Percentiles rank a stretch among this genome's conserved stretches.
Conservation (phyloP, 2,113 vertebrate species). For the Apus apus region DNA sequence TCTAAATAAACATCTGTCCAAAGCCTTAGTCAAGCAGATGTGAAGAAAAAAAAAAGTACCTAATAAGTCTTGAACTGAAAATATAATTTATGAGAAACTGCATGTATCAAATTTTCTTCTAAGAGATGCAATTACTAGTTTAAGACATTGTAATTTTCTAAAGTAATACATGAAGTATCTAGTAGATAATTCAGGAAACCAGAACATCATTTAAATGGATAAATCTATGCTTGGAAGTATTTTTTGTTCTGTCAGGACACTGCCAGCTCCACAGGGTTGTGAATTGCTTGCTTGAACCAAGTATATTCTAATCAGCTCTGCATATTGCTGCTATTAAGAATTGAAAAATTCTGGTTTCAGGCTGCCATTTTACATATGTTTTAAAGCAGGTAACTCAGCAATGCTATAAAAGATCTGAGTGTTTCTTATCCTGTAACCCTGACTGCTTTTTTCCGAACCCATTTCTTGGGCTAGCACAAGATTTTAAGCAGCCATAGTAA, state of each 20-base stretch:
- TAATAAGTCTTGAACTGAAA: conserved; percentile 36
- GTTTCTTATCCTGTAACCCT: not conserved
- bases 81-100: not conserved
- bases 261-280: not conserved
- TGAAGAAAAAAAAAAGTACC: not conserved
- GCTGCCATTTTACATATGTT: not conserved
- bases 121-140: not conserved
- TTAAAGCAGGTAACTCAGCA: not conserved
- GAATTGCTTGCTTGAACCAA: not conserved
- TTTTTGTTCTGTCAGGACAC: not conserved
- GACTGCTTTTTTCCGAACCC: not conserved
- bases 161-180: not conserved
- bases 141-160: not conserved
- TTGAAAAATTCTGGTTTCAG: not conserved
- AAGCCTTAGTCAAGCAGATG: conserved; percentile 51
- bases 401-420: not conserved
- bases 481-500: not conserved
- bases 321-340: not conserved
- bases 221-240: not conserved
- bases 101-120: conserved; percentile 20
- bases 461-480: not conserved
- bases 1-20: conserved; percentile 66
- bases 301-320: not conserved
- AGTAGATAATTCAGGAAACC: not conserved
- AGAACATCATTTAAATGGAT: not conserved